These are phyloP conservation scores for Dryadula phaetusa DNA, from an alignment of 2,888 invertebrate genomes.

Conservation along the genomic window DNA sequence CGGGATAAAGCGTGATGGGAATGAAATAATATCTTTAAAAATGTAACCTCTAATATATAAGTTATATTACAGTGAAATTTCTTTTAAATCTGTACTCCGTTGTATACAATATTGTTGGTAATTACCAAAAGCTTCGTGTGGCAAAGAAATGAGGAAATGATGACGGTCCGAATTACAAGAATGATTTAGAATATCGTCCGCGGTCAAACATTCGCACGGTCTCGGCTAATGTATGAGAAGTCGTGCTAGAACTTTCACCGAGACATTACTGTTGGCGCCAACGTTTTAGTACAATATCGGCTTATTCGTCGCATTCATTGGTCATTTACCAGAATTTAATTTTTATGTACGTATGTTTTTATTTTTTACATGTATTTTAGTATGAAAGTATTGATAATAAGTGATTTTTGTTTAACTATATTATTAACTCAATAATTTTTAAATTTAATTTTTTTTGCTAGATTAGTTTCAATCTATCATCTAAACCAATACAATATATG, in stretches of 20 bases:
- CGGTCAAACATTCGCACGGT: conserved; percentile 76
- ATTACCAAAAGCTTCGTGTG: conserved; percentile 51
- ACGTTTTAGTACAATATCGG: conserved; percentile 27
- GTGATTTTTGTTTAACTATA: too few species aligned
- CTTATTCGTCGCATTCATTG: conserved; percentile 13
- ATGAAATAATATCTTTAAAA: too few species aligned
- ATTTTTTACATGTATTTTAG: background rate
- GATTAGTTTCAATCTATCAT: too few species aligned
- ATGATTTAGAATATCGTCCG: conserved; percentile 52
- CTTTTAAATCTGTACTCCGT: too few species aligned
- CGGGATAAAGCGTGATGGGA: too few species aligned
- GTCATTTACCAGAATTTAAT: background rate
- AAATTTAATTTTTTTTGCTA: too few species aligned
- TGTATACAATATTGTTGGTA: conserved; percentile 51
- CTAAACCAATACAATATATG: too few species aligned
- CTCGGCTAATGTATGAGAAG: conserved; percentile 77
- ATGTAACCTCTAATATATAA: too few species aligned
- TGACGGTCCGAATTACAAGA: conserved; percentile 65
- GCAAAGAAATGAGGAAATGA: conserved; percentile 70
- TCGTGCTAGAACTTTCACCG: conserved; percentile 81
- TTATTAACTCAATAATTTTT: too few species aligned
- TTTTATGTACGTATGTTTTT: background rate
- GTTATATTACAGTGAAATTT: too few species aligned
- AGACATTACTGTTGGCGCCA: conserved; percentile 71
- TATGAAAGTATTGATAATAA: background rate